Conservation (phyloP, 2,113 vertebrate species). For the Psephotus haematonotus region DNA sequence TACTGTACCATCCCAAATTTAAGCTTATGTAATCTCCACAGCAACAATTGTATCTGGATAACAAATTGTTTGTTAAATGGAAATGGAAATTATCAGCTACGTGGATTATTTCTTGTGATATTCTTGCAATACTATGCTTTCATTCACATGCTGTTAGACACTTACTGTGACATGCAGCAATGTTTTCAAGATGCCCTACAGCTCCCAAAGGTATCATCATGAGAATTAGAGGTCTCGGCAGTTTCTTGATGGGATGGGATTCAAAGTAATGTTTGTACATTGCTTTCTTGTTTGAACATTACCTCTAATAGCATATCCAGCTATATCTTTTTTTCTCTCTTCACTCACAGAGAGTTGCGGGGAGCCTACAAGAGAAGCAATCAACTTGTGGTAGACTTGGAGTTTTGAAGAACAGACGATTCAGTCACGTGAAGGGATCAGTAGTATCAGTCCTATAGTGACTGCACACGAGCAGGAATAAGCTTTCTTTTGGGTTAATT, state of each 20-base stretch:
- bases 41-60: background rate
- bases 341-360: background rate
- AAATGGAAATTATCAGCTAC: background rate
- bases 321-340: background rate
- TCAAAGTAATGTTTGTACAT: background rate
- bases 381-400: background rate
- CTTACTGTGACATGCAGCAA: background rate
- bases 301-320: background rate
- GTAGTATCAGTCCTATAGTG: background rate
- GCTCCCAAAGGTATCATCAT: slow-evolving; percentile 7
- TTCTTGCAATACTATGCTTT: background rate
- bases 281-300: slow-evolving; percentile 8
- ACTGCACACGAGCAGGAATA: background rate
- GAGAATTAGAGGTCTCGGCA: slow-evolving; percentile 29
- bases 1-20: background rate
- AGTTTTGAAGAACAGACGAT: background rate
- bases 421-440: background rate
- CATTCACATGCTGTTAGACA: background rate
- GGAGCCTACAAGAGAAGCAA: background rate
- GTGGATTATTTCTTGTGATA: background rate
- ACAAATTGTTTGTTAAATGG: slow-evolving; percentile 31
- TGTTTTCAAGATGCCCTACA: background rate
- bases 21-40: background rate
- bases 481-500: background rate
- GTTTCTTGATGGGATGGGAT: background rate